These are phyloP conservation scores for Ecliptopera silaceata DNA, from an alignment of 2,888 invertebrate species.

Conservation along the genomic window DNA sequence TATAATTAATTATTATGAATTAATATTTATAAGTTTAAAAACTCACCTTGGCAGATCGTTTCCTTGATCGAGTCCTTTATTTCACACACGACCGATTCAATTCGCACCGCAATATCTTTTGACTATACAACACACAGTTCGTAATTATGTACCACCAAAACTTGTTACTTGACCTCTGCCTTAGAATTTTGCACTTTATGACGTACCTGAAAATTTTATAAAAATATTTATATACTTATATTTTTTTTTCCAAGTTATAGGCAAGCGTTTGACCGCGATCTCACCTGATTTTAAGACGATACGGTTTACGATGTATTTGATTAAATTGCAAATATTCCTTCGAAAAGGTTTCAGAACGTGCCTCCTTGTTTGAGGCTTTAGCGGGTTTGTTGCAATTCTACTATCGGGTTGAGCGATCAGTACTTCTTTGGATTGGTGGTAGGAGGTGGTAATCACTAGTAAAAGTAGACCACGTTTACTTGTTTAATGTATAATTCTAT, in stretches of 20 bases:
- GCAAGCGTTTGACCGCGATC: too few relatives aligned
- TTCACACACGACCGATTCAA: constrained; percentile 16
- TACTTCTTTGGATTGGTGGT: neutral
- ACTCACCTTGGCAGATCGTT: constrained; percentile 16
- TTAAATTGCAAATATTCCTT: too few relatives aligned
- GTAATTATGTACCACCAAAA: constrained; percentile 20
- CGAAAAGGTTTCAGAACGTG: neutral
- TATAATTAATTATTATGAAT: too few relatives aligned
- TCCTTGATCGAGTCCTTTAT: neutral
- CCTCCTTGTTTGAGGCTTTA: neutral
- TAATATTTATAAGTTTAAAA: neutral
- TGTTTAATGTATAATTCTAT: too few relatives aligned
- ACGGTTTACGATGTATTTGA: too few relatives aligned
- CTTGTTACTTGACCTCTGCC: constrained; percentile 11
- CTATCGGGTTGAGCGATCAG: neutral
- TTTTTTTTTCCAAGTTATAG: too few relatives aligned
- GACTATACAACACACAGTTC: constrained; percentile 5
- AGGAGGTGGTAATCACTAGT: neutral
- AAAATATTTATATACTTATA: neutral
- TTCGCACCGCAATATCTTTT: constrained; percentile 17
- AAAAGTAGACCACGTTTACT: neutral
- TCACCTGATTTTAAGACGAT: too few relatives aligned
- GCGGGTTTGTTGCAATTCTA: neutral
- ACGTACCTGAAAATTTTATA: neutral
- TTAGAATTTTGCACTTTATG: constrained; percentile 11